Base-by-base conservation (phyloP, 1,140 invertebrate genomes). In the Halictus rubicundus region DNA sequence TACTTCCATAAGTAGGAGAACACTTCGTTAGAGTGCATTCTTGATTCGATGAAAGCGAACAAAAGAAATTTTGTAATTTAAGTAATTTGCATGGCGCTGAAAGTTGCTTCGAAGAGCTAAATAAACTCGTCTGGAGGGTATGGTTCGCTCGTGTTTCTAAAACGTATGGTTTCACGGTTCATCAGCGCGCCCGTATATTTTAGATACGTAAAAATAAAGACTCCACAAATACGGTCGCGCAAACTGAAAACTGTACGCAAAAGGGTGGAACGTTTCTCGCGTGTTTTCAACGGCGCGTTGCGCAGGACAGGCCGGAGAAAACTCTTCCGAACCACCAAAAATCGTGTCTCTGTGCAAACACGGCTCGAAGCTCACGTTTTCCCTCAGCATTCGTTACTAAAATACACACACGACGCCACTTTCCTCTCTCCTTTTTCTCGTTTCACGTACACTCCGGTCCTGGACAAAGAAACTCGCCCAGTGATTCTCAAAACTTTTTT, bases 401-500 rank as follows among this genome's bases (percentile, higher is more conserved):
- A 86, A 86, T 86, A 85, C 72, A 85, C 72, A 85, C 80, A 69
- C 79, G 59, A 54, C 74, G 61, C 46, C 69, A 81, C 68, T 75
- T 85, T 86, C 79, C 80, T 57, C 66, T 82, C 82, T 85, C 83
- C 59, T 85, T 86, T 85, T 72, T 86, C 83, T 86, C 78, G 42
- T 81, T 75, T 80, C 60, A 32, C 73, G 78, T 63, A 59, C 71
- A 25, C 25, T 46, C 66, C n/a, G n/a, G 57, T 52, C 71, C 25
- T 32, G 72, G 57, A 42, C 69, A 61, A 82, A 80, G 75, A 80
- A 74, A 74, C 70, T 42, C 59, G 23, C 21, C 9, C 49, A 71
- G 79, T 78, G 66, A 82, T 23, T 72, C 74, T 85, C 79, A 78
- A 2, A 61, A 49, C 39, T 60, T 73, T 61, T 64, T 42, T 32